These are phyloP conservation scores for Machimus rusticus DNA, from an alignment of 2,888 invertebrate genomes.

Conservation along the genomic window DNA sequence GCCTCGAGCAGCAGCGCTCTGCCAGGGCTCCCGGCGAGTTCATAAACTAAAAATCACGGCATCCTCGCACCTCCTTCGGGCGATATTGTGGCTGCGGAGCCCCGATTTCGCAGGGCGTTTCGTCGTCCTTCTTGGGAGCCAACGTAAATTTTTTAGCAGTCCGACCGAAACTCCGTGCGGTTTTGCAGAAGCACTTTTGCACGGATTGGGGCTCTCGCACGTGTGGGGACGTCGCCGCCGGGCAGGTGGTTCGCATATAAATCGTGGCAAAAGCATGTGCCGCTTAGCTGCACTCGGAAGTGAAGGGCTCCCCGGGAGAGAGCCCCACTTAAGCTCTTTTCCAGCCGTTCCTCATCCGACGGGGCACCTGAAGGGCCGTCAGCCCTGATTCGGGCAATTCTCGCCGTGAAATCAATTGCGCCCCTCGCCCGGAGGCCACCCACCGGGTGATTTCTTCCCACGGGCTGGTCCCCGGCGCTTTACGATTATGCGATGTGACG, in stretches of 20 bases:
- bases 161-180: neutral
- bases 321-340: slow-evolving; percentile 10
- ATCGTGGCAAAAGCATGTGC: slow-evolving; percentile 13
- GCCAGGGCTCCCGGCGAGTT: neutral
- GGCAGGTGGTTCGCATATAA: slow-evolving; percentile 15
- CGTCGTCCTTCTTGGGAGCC: slow-evolving; percentile 22
- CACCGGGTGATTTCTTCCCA: neutral
- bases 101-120: neutral
- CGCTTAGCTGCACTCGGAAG: neutral
- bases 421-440: neutral
- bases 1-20: neutral
- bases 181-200: slow-evolving; percentile 7
- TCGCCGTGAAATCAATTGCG: slow-evolving; percentile 1
- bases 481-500: slow-evolving; percentile 12
- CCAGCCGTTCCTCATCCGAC: neutral
- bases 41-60: slow-evolving; percentile 39
- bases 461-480: neutral
- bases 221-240: neutral
- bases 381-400: neutral
- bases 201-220: neutral
- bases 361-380: neutral
- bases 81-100: slow-evolving; percentile 14
- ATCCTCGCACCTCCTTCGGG: slow-evolving; percentile 23
- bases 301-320: neutral
- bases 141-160: slow-evolving; percentile 37